phyloP scores from a whole-genome alignment of 2,113 vertebrate species.

The Mohoua ochrocephala region DNA sequence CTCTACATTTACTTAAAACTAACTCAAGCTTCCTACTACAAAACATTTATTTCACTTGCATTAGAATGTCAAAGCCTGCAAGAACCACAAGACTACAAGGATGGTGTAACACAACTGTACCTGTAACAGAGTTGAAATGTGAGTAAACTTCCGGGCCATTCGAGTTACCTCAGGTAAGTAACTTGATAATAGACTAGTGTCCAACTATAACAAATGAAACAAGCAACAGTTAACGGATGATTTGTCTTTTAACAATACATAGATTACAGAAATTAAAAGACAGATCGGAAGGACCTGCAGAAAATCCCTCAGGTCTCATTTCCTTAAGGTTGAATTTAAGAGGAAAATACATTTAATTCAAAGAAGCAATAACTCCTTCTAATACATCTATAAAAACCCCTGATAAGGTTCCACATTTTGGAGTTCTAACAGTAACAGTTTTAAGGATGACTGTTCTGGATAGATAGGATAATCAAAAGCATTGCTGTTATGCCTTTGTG shows the following conservation, averaged over 20 bases:
- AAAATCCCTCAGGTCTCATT: background rate
- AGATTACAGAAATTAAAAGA: background rate
- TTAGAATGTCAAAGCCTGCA: background rate
- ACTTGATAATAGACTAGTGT: constrained; percentile 89
- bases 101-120: constrained; percentile 47
- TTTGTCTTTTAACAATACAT: background rate
- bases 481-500: background rate
- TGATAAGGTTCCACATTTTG: background rate
- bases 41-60: background rate
- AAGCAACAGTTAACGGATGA: background rate
- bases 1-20: background rate
- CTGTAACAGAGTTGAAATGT: constrained; percentile 94
- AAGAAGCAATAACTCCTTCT: background rate
- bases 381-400: background rate
- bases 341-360: background rate
- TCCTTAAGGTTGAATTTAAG: background rate
- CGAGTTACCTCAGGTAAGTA: constrained; percentile 93
- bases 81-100: background rate
- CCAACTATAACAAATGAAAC: constrained; percentile 75
- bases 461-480: background rate
- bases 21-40: background rate
- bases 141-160: constrained; percentile 97
- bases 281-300: background rate
- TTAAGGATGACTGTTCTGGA: background rate
- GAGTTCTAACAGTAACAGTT: background rate